These are phyloP conservation scores for Equus quagga DNA, from an alignment of 2,113 vertebrate species.

Conservation along the genomic window DNA sequence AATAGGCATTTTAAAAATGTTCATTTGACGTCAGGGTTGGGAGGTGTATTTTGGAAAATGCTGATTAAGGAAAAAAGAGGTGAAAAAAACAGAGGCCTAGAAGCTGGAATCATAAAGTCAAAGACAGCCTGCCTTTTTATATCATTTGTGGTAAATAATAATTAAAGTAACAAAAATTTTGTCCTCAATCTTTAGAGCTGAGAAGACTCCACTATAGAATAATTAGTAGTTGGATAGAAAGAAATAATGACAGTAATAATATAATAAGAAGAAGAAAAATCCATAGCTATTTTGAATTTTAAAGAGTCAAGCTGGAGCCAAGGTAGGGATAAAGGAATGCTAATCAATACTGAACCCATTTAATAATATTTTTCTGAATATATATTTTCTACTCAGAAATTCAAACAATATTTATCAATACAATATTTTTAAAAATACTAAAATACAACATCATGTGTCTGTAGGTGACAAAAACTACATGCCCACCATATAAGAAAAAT, in stretches of 20 bases:
- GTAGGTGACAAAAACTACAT: not conserved
- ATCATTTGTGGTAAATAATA: not conserved
- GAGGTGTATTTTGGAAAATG: not conserved
- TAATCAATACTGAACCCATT: not conserved
- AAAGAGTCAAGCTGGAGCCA: not conserved
- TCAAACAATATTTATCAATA: not conserved
- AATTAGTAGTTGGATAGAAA: not conserved
- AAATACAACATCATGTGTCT: not conserved
- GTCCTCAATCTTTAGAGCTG: conserved; percentile 12
- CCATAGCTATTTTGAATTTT: not conserved
- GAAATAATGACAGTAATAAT: not conserved
- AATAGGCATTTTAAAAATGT: not conserved
- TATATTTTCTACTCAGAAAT: not conserved
- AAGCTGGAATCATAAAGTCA: not conserved
- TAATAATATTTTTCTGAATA: not conserved
- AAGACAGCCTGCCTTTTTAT: not conserved
- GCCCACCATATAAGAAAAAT: not conserved
- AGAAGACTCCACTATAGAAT: not conserved
- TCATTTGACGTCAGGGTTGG: not conserved
- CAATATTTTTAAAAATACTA: not conserved
- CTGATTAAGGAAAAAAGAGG: not conserved
- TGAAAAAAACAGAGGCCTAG: not conserved
- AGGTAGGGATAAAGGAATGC: not conserved
- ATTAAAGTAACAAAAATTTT: not conserved
- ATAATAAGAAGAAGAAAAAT: not conserved